Percentiles rank a stretch among this genome's conserved stretches.
phyloP scores from a whole-genome alignment of 2,888 invertebrate genomes.

The Macrophya annulata region DNA sequence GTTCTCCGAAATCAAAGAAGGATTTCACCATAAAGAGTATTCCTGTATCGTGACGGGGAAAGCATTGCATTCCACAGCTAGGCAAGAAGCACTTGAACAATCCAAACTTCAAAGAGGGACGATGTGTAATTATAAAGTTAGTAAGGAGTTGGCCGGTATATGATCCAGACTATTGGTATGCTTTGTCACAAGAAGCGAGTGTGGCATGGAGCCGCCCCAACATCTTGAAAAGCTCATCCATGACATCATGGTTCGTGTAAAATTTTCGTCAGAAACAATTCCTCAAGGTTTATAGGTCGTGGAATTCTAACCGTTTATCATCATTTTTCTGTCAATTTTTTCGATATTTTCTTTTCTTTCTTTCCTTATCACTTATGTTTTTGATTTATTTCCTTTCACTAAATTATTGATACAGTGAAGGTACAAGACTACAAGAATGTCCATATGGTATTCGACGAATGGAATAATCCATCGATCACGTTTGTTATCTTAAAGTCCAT shows the following conservation, averaged over 20 bases:
- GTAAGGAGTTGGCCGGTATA: not conserved
- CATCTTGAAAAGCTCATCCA: not conserved
- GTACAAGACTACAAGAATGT: not conserved
- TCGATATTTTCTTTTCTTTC: not conserved
- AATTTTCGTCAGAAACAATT: not conserved
- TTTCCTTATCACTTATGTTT: not conserved
- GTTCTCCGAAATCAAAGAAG: not conserved
- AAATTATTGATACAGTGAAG: not conserved
- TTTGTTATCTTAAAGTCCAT: not conserved
- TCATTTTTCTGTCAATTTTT: not conserved
- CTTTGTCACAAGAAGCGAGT: constrained; percentile 39
- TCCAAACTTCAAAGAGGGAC: constrained; percentile 32
- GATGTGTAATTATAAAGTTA: constrained; percentile 51
- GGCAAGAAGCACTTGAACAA: not conserved
- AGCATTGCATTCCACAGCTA: not conserved
- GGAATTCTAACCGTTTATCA: not conserved
- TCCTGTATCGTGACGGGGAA: not conserved
- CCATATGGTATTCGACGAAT: not conserved
- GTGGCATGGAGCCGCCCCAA: not conserved
- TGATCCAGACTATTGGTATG: constrained; percentile 36
- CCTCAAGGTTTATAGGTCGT: not conserved
- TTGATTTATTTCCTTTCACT: not conserved
- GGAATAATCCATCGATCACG: not conserved
- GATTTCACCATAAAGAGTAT: not conserved
- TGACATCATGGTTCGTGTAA: not conserved